A percentile compares a stretch with the other conserved stretches of the same genome.
Conservation (phyloP, 1,140 invertebrate genomes). For the Tetragnatha versicolor region DNA sequence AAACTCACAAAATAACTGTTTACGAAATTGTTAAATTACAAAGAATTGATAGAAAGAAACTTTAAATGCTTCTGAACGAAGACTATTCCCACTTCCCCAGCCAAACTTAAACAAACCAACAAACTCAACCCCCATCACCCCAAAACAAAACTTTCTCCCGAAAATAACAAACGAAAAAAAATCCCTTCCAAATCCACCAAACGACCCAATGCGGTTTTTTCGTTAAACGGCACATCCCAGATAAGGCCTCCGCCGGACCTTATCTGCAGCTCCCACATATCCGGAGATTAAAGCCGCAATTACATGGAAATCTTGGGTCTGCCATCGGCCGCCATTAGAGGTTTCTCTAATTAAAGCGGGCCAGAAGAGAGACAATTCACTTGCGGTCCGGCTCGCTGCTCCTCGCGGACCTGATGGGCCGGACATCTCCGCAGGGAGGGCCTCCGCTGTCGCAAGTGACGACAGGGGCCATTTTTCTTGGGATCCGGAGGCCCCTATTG, state of each 20-base stretch:
- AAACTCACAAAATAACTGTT: too few relatives aligned
- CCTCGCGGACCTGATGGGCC: conserved; percentile 6
- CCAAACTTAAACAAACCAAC: too few relatives aligned
- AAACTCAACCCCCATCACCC: too few relatives aligned
- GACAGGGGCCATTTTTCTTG: conserved; percentile 50
- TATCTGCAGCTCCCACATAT: not conserved
- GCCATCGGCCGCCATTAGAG: conserved; percentile 43
- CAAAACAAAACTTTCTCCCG: too few relatives aligned
- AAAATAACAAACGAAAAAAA: not conserved
- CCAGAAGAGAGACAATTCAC: conserved; percentile 39
- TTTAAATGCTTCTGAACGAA: too few relatives aligned
- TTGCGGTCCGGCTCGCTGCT: conserved; percentile 28
- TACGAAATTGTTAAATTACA: too few relatives aligned
- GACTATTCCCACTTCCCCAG: too few relatives aligned
- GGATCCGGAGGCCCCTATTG: conserved; percentile 23
- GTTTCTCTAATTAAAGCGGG: conserved; percentile 48
- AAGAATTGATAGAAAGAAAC: too few relatives aligned
- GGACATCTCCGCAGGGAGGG: not conserved
- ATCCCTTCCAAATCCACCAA: not conserved
- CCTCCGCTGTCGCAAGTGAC: conserved; percentile 27
- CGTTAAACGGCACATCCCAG: not conserved
- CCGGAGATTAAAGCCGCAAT: conserved; percentile 44
- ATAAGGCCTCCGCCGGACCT: not conserved
- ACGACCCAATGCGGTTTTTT: not conserved
- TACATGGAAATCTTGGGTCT: conserved; percentile 45